Base-by-base conservation (phyloP, 1,140 invertebrate species). In the Bombus polaris region DNA sequence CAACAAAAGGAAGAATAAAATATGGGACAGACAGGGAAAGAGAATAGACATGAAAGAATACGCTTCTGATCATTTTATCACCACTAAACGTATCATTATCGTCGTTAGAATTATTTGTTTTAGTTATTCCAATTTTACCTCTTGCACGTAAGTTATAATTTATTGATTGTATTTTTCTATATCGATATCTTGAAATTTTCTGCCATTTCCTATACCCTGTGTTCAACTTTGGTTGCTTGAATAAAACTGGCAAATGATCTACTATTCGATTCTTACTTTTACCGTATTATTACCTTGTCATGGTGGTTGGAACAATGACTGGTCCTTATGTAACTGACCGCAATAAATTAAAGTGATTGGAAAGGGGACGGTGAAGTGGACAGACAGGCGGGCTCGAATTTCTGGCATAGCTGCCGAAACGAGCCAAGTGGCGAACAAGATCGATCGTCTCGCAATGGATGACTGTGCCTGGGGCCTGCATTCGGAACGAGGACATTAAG, bases 361-460 rank as follows among this genome's bases (percentile, higher is more conserved):
- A 22, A 39, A 39, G 79, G 39, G 53, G 32, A 47, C 15, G 62
- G 22, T 13, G 42, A 73, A 82, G 13, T 35, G 32, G 37, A 47
- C 32, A n/a, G 15, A 76, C 37, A 66, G 22, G 25, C 32, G 28
- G 65, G 37, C 57, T 76, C 73, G 73, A 88, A 88, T 88, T 81
- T 85, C 88, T 77, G 66, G 82, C 77, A 65, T 44, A 44, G 32
- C 25, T 42, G 44, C n/a, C 47, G 42, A 82, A 79, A 74, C 37
- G 42, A 62, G 47, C 78, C 66, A 86, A 80, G 83, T 80, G 76
- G 35, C 32, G 87, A 81, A 74, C 74, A 87, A 83, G 84, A 89
- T 89, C 76, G 88, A 89, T 89, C 84, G 84, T 53, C 62, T 70
- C 9, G 75, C 88, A 74, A 89, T 87, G 66, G 76, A 87, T 85